Base-by-base conservation (phyloP, 2,888 invertebrate species). In the Heteropelma amictum region DNA sequence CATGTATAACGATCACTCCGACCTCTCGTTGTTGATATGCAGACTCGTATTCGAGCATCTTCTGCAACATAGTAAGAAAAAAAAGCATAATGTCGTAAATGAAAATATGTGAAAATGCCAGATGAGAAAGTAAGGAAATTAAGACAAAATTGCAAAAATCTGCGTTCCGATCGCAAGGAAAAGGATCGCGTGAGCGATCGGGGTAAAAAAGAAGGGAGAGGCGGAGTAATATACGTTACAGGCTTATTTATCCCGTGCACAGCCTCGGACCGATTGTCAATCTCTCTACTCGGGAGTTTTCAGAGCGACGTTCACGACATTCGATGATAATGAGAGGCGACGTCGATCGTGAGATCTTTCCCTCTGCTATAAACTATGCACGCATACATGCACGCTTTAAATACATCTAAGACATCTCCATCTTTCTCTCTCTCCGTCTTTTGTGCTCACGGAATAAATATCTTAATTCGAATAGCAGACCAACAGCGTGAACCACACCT, bases 281-380 rank as follows among this genome's bases (percentile, higher is more conserved):
- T 73, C 58, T 45, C 45, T 28, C 58, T 14, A 42, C 30, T 42
- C n/a, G 53, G 19, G 42, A 65, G 19, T 53, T 65, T 58, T 68
- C 58, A 53, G 51, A 53, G 28, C 65, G 65, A 58, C 56, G 63
- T 45, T 58, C 69, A 38, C 69, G 69, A 53, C 73, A 51, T 64
- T 69, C 63, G 64, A 73, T 64, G 73, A 73, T 73, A 73, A 73
- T 73, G 58, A 73, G 69, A 58, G 69, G 51, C 56, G 63, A 73
- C 73, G 73, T 69, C 73, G 63, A 73, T 64, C 73, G 58, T 17
- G 35, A 21, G 42, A 40, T 64, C 61, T 56, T 68, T 68, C 49
- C 63, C 33, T 40, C 40, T 30, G 63, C 56, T 30, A 12, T 35
- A 21, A 33, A n/a, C 8, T 51, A 30, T n/a, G 19, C n/a, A 4